These are phyloP conservation scores for Acrobeloides nanus DNA, from an alignment of 2,888 invertebrate species.

Conservation along the genomic window DNA sequence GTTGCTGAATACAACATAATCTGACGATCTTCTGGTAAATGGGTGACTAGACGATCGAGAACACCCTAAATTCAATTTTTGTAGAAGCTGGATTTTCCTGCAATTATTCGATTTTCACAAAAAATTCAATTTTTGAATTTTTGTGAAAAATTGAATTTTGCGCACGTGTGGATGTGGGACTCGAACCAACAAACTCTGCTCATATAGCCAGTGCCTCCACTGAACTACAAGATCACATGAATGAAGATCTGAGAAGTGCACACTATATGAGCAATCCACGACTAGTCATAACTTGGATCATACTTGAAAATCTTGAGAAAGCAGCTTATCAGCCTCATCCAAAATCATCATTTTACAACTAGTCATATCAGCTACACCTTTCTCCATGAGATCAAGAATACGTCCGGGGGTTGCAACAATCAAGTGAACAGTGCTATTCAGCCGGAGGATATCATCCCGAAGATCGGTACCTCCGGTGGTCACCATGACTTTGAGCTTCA, in stretches of 20 bases:
- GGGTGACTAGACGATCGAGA: constrained; percentile 89
- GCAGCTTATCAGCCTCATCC: constrained; percentile 55
- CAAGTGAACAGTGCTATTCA: constrained; percentile 89
- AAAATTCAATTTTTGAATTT: too few species aligned
- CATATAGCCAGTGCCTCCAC: too few species aligned
- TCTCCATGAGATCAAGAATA: constrained; percentile 98
- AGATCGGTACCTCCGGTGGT: constrained; percentile 90
- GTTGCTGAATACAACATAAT: constrained; percentile 97
- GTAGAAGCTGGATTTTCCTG: constrained; percentile 7
- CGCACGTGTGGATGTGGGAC: too few species aligned
- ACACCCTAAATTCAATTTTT: too few species aligned
- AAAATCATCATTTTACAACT: constrained; percentile 91
- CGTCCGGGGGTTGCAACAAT: constrained; percentile 98
- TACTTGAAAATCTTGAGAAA: constrained; percentile 58
- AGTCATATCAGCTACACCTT: constrained; percentile 84
- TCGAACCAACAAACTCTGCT: too few species aligned
- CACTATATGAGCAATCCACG: too few species aligned
- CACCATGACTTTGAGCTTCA: constrained; percentile 93
- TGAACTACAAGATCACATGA: too few species aligned
- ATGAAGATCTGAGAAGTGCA: too few species aligned
- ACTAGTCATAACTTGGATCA: too few species aligned
- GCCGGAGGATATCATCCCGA: constrained; percentile 97
- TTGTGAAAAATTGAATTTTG: too few species aligned
- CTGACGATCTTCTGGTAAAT: constrained; percentile 86
- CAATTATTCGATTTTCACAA: too few species aligned